Conservation (phyloP, 2,888 invertebrate species). For the Stenotaenia linearis region DNA sequence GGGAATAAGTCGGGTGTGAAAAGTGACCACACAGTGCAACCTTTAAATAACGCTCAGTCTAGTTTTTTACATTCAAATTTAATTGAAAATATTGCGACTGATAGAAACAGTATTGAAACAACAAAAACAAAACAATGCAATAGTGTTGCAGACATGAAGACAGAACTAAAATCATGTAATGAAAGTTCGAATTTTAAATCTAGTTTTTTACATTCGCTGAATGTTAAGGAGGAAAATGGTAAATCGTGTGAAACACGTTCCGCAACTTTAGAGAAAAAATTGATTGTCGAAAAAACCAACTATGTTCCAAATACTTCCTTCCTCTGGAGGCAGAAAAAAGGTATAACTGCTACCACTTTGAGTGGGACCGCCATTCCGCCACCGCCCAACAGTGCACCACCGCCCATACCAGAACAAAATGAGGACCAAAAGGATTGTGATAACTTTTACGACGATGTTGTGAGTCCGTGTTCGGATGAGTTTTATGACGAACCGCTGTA, state of each 20-base stretch:
- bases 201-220: neutral
- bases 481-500: slow-evolving; percentile 26
- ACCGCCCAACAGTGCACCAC: slow-evolving; percentile 22
- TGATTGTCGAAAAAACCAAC: neutral
- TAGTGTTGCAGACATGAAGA: neutral
- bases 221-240: neutral
- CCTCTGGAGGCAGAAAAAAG: slow-evolving; percentile 1
- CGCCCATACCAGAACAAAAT: slow-evolving; percentile 15
- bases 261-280: neutral
- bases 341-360: neutral
- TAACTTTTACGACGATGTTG: slow-evolving; percentile 28
- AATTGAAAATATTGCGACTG: neutral
- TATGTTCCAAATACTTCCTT: slow-evolving; percentile 30
- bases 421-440: neutral
- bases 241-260: neutral
- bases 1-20: neutral
- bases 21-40: neutral
- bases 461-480: neutral
- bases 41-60: neutral
- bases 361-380: neutral
- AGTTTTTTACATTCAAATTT: neutral
- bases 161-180: neutral
- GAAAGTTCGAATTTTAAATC: neutral
- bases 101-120: neutral
- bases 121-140: neutral